A percentile compares a stretch with the other conserved stretches of the same genome.
Conservation (phyloP, 2,888 invertebrate species). For the Bedellia somnulentella region DNA sequence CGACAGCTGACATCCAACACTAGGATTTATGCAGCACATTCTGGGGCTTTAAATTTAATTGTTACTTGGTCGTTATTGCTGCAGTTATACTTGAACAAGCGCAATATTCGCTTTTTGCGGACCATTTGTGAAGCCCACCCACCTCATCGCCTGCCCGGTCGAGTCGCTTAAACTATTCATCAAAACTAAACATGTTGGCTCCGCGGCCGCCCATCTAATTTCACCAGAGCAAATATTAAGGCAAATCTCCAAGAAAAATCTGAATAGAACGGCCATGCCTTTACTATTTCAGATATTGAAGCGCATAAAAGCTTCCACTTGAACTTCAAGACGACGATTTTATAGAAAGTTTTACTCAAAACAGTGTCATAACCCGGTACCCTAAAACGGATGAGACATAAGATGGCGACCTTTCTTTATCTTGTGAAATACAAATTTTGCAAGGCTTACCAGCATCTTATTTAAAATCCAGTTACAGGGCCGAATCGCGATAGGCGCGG, state of each 20-base stretch:
- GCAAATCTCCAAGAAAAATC: constrained; percentile 35
- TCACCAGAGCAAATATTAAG: constrained; percentile 48
- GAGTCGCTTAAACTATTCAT: constrained; percentile 34
- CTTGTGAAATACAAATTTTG: constrained; percentile 48
- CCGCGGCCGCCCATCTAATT: constrained; percentile 38
- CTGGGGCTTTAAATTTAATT: constrained; percentile 44
- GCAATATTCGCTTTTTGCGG: no score
- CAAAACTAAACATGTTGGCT: constrained; percentile 50
- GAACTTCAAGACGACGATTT: no score
- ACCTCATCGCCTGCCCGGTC: no score
- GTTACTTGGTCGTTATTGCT: constrained; percentile 43
- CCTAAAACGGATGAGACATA: constrained; percentile 27
- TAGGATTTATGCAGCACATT: constrained; percentile 44
- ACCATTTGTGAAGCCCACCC: no score
- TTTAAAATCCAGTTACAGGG: constrained; percentile 58
- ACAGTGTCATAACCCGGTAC: constrained; percentile 31
- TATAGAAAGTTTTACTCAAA: constrained; percentile 4
- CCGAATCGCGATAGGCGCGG: constrained; percentile 51
- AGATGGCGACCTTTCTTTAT: constrained; percentile 56
- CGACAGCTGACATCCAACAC: constrained; percentile 56
- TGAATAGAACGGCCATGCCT: constrained; percentile 20
- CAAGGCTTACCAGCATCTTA: constrained; percentile 49
- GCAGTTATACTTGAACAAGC: constrained; percentile 47
- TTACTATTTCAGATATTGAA: not conserved
- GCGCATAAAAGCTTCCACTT: constrained; percentile 2